phyloP scores from a whole-genome alignment of 2,888 invertebrate genomes.

The Lordiphosa andalusiaca region DNA sequence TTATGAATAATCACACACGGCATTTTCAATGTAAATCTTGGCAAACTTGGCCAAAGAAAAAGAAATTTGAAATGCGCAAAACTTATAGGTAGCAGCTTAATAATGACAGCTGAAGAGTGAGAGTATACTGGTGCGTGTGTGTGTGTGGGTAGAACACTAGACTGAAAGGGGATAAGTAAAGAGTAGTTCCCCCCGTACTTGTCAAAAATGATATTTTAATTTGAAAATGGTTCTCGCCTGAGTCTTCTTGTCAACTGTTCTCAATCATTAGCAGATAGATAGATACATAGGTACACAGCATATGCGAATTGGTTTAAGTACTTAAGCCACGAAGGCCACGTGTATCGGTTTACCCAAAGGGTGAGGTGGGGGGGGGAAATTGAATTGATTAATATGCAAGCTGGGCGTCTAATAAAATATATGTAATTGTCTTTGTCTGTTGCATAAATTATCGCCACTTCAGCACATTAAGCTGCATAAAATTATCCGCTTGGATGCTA shows the following conservation, averaged over 20 bases:
- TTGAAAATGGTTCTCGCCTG: slow-evolving; percentile 18
- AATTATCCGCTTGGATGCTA: slow-evolving; percentile 46
- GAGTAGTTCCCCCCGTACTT: not conserved
- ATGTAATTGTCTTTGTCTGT: slow-evolving; percentile 34
- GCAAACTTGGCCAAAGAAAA: slow-evolving; percentile 28
- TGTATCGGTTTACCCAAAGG: not conserved
- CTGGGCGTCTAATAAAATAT: slow-evolving; percentile 52
- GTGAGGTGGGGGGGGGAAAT: not conserved
- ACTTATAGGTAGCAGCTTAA: slow-evolving; percentile 43
- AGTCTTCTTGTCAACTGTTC: too few species aligned
- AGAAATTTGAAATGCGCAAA: slow-evolving; percentile 50
- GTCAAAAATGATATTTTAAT: slow-evolving; percentile 7
- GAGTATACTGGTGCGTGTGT: slow-evolving; percentile 18
- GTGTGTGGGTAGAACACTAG: slow-evolving; percentile 3
- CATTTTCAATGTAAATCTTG: slow-evolving; percentile 48
- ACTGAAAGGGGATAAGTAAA: slow-evolving; percentile 5
- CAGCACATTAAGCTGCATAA: slow-evolving; percentile 22
- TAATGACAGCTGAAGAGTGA: slow-evolving; percentile 15
- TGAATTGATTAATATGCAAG: slow-evolving; percentile 55
- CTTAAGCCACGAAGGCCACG: not conserved
- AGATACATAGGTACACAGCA: too few species aligned
- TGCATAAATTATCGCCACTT: slow-evolving; percentile 25
- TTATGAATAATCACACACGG: slow-evolving; percentile 54
- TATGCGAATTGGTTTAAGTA: too few species aligned
- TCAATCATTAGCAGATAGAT: slow-evolving; percentile 18